Evolutionary conservation across 2,797 vertebrate species (phyloP).

Genomic region (Lagorchestes hirsutus): DNA sequence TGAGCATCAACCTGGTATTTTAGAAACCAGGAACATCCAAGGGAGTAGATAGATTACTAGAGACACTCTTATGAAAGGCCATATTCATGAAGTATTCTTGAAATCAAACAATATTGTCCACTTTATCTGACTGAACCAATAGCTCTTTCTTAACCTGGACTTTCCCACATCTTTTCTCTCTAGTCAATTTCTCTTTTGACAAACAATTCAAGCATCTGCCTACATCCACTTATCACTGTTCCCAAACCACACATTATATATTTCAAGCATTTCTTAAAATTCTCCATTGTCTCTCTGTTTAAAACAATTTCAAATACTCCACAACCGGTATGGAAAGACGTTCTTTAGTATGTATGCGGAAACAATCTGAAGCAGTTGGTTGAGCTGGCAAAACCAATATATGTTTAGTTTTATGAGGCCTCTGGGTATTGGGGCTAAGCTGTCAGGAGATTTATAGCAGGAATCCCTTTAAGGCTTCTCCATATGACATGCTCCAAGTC

Average conservation of each 20-base stretch:
- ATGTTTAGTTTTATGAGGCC: not conserved
- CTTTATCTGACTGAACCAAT: not conserved
- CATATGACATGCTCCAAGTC: slow-evolving; percentile 6
- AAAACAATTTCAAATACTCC: not conserved
- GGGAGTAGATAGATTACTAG: not conserved
- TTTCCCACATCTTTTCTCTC: not conserved
- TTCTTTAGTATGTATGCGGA: not conserved
- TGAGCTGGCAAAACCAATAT: not conserved
- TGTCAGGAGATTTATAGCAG: slow-evolving; percentile 19
- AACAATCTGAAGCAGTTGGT: not conserved
- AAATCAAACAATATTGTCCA: not conserved
- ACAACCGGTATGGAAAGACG: not conserved
- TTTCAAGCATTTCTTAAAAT: not conserved
- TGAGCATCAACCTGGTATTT: not conserved
- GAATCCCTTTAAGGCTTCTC: not conserved
- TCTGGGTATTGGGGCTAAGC: not conserved
- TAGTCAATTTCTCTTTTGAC: not conserved
- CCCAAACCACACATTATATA: slow-evolving; percentile 5
- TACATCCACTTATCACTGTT: slow-evolving; percentile 12
- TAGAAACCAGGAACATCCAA: not conserved
- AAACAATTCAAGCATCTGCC: not conserved
- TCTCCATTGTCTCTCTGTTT: not conserved
- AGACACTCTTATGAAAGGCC: not conserved
- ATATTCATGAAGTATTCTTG: not conserved
- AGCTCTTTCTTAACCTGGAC: not conserved